phyloP scores from a whole-genome alignment of 2,113 vertebrate species.

The Sterrhoptilus dennistouni region DNA sequence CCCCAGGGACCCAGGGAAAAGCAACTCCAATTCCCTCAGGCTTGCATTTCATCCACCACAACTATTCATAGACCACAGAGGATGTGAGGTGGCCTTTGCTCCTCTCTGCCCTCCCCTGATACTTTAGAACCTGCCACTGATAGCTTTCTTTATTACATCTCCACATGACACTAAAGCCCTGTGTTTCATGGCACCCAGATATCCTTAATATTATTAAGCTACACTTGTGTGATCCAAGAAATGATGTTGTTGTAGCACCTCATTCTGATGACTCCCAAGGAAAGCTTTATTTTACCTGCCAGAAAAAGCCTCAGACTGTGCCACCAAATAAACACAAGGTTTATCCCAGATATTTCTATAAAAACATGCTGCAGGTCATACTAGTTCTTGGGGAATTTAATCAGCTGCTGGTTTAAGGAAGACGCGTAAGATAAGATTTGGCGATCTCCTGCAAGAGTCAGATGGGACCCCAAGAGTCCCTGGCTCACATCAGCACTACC shows the following conservation, averaged over 20 bases:
- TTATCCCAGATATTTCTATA: background rate
- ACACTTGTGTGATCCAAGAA: background rate
- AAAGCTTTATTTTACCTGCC: background rate
- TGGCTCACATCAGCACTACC: background rate
- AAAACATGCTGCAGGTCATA: background rate
- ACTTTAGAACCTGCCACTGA: background rate
- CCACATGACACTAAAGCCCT: background rate
- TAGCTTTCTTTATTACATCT: background rate
- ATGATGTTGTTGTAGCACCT: background rate
- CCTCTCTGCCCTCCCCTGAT: background rate
- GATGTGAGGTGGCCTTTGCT: rapidly evolving
- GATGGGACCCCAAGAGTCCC: background rate
- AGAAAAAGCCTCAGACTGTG: background rate
- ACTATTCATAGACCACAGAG: background rate
- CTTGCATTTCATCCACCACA: background rate
- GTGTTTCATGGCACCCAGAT: background rate
- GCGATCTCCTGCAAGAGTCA: background rate
- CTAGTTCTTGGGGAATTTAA: background rate
- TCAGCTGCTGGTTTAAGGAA: background rate
- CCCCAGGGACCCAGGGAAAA: background rate
- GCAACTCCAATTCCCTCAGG: background rate
- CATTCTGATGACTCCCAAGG: background rate
- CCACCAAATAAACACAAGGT: background rate
- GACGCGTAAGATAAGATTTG: background rate
- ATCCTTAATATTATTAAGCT: background rate